Evolutionary conservation across 2,113 vertebrate species (phyloP).

Genomic region (Ciconia maguari): DNA sequence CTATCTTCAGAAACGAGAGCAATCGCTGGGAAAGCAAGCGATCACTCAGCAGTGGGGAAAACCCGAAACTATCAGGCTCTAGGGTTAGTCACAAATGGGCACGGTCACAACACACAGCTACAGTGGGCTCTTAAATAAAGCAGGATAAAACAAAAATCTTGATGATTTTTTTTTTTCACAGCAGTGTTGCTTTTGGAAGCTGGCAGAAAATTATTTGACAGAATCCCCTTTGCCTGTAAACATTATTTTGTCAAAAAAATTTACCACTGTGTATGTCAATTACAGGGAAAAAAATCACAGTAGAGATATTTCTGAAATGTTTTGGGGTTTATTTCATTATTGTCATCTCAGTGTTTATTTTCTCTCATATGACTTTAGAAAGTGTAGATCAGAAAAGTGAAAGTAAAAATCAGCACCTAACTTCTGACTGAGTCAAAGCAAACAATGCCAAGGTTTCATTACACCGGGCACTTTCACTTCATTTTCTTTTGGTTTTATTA

Average conservation of each 20-base stretch:
- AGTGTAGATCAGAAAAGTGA: neutral
- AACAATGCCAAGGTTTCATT: neutral
- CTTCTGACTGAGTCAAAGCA: neutral
- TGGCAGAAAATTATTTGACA: neutral
- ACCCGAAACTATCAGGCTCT: rapidly evolving
- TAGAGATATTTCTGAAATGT: neutral
- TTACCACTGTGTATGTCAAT: neutral
- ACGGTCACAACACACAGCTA: neutral
- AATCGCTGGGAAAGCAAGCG: rapidly evolving
- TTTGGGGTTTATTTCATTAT: neutral
- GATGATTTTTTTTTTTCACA: neutral
- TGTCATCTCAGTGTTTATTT: neutral
- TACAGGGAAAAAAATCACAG: rapidly evolving
- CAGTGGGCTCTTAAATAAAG: neutral
- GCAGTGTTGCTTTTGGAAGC: neutral
- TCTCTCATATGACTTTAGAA: neutral
- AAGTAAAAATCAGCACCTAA: neutral
- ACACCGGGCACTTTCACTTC: neutral
- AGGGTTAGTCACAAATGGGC: neutral
- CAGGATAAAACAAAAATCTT: neutral
- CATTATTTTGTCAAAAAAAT: neutral
- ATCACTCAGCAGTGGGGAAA: neutral
- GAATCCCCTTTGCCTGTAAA: neutral
- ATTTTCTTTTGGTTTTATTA: neutral
- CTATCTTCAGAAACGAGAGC: neutral